phyloP scores from a whole-genome alignment of 2,113 vertebrate genomes.

The Solenodon paradoxus region DNA sequence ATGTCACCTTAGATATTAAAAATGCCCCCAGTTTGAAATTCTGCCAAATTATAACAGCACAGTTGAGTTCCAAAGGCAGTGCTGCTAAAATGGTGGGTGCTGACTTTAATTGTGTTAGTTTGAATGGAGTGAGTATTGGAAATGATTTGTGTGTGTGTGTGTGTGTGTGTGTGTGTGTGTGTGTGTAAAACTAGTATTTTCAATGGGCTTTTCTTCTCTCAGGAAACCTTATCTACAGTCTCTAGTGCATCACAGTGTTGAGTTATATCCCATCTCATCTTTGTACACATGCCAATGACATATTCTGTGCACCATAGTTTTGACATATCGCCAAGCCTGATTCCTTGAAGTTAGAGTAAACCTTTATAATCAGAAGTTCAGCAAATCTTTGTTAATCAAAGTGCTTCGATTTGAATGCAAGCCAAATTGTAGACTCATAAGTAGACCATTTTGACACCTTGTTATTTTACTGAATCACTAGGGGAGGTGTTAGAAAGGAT shows the following conservation, averaged over 20 bases:
- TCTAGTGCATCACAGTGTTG: conserved; percentile 60
- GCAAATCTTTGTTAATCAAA: conserved; percentile 69
- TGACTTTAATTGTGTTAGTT: conserved; percentile 35
- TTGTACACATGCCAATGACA: conserved; percentile 1
- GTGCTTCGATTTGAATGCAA: neutral
- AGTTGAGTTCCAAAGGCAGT: conserved; percentile 55
- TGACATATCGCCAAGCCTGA: conserved; percentile 43
- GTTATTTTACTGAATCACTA: conserved; percentile 29
- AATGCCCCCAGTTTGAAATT: conserved; percentile 52
- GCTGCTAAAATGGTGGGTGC: neutral
- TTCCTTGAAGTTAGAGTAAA: conserved; percentile 55
- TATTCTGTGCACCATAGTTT: conserved; percentile 21
- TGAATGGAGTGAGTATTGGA: conserved; percentile 57
- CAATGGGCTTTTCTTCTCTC: conserved; percentile 72
- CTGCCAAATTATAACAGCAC: conserved; percentile 43
- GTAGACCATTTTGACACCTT: neutral
- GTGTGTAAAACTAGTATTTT: conserved; percentile 67
- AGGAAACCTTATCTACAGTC: conserved; percentile 65
- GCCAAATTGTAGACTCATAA: conserved; percentile 32
- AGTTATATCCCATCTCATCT: conserved; percentile 53
- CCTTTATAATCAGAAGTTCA: conserved; percentile 40
- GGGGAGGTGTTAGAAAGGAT: neutral
- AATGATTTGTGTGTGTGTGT: conserved; percentile 52
- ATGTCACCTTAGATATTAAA: conserved; percentile 68
- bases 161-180: conserved; percentile 17